phyloP scores from a whole-genome alignment of 1,140 invertebrate species.

The Macrocentrus cingulum region DNA sequence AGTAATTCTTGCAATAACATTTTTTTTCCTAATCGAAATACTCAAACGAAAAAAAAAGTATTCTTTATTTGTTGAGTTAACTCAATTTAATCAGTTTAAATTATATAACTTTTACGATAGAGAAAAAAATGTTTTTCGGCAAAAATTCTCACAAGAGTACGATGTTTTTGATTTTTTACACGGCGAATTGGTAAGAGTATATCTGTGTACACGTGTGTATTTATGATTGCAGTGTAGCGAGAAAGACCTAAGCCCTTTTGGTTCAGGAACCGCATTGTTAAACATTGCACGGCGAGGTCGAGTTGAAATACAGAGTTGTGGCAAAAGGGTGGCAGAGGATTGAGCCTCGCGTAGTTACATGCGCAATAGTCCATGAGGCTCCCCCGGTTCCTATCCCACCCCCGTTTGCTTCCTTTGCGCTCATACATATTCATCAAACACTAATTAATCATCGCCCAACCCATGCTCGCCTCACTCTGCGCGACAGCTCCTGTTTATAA shows the following conservation, averaged over 20 bases:
- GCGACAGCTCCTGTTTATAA: constrained; percentile 29
- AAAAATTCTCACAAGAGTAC: too few species aligned
- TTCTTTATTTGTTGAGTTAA: too few species aligned
- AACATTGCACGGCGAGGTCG: constrained; percentile 29
- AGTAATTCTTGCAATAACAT: too few species aligned
- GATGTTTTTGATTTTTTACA: too few species aligned
- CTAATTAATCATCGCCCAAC: constrained; percentile 55
- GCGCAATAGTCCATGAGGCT: constrained; percentile 5
- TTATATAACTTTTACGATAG: too few species aligned
- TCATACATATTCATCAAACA: constrained; percentile 59
- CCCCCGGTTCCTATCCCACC: constrained; percentile 11
- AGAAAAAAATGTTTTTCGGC: too few species aligned
- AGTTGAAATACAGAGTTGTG: constrained; percentile 27
- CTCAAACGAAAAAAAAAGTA: too few species aligned
- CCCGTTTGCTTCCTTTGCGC: constrained; percentile 32
- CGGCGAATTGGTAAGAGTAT: too few species aligned
- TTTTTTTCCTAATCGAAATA: too few species aligned
- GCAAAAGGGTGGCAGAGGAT: constrained; percentile 17
- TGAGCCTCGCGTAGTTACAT: constrained; percentile 15
- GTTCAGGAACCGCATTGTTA: constrained; percentile 30
- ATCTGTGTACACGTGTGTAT: constrained; percentile 1
- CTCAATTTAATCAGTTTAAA: too few species aligned
- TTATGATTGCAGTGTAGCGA: constrained; percentile 15
- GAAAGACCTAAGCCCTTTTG: constrained; percentile 20
- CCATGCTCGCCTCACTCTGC: too few species aligned